Base-by-base conservation (phyloP, 2,888 invertebrate genomes). In the Limenitis camilla region DNA sequence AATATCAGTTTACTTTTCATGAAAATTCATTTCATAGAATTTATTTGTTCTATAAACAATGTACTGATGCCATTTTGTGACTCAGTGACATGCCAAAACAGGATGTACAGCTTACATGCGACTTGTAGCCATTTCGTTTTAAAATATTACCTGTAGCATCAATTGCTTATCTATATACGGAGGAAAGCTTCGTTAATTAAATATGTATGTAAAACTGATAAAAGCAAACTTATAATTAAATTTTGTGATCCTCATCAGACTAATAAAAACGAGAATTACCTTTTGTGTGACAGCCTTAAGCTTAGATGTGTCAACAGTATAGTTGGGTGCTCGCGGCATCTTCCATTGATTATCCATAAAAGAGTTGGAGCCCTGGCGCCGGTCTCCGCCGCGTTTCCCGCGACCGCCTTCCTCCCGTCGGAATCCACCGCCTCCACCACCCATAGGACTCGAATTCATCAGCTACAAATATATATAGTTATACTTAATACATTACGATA, bases 371-470 rank as follows among this genome's bases (percentile, higher is more conserved):
- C 68, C 70, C 50, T 78, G 81, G 29, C 83, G 69, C 29, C 82
- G 78, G n/a, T 73, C 69, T 7, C 84, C 83, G 6, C 82, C 81
- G 27, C 71, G 63, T 32, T 84, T 78, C 54, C 79, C 81, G 38
- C 81, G 77, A 36, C 76, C 82, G 27, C 84, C 79, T 6, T 91
- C 88, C 35, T 92, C 92, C 53, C 92, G 92, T 55, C 91, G 91
- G 40, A 91, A 88, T 30, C n/a, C n/a, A n/a, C n/a, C n/a, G n/a
- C 89, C 89, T 32, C 89, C 89, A 27, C 74, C 73, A 5, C 76
- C 74, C 65, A 76, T 73, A 1, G 81, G 72, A 33, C 43, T 48
- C 1, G 86, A 67, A 66, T 87, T 85, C 81, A 85, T 82, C 33
- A 85, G 61, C 86, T 85, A 57, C 6, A 28, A 7, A 36, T 3